Evolutionary conservation across 1,140 invertebrate species (phyloP), one percentile per base, ranked within the genome.

Genomic region (Heliothis subflexa): DNA sequence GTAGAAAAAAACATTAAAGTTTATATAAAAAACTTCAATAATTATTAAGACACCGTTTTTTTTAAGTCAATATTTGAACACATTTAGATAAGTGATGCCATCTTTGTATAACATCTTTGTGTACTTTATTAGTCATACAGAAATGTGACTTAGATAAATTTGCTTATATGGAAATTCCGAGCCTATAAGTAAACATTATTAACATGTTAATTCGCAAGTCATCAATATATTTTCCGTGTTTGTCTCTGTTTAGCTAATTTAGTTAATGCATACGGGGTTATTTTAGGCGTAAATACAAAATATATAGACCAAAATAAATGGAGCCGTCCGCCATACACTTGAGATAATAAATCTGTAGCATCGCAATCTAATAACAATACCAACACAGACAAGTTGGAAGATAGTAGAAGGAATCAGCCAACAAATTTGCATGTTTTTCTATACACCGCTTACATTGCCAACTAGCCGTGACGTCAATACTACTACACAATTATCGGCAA

Each of bases 341-440:
- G 28, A 77, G 62, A 68, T 55, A 77, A 55, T 54, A 68, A 52
- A 75, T 75, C 45, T 75, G 45, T 50, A 50, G 47, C 64, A 68
- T 14, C 25, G 25, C 73, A 75, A 62, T 72, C 50, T 71, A 61
- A 47, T 78, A 74, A 79, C 59, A 74, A 75, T 80, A 75, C 52
- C 52, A 80, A 70, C 62, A 10, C 61, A 68, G 49, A 66, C 74
- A 64, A 75, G 28, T 76, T 62, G 9, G 50, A 68, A 68, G 70
- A 76, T 68, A 79, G 66, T 66, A 33, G 72, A 77, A 77, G 74
- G 72, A 77, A 72, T 72, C 33, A 25, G 59, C 57, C 66, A 73
- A 66, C 61, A 55, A 64, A 73, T 80, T 80, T 77, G 74, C 79
- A 73, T 80, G 49, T 77, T 71, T 72, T 80, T 64, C 73, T 77